Conservation (phyloP, 2,797 vertebrate species). For the Austrolebias charrua region DNA sequence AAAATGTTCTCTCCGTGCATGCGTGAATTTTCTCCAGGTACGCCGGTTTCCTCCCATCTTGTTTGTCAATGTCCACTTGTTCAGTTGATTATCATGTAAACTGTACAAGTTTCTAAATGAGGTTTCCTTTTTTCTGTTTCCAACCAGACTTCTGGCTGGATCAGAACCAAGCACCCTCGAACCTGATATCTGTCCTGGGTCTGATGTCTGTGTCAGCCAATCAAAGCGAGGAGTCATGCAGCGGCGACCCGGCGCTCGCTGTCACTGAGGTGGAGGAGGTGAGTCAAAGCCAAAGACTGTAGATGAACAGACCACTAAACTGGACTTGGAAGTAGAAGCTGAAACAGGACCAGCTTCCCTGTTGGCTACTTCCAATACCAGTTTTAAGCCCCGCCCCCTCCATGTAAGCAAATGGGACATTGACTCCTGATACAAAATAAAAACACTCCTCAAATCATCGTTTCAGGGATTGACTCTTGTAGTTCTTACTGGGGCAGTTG, state of each 20-base stretch:
- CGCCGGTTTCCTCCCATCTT: too few species aligned
- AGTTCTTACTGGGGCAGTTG: too few species aligned
- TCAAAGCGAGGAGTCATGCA: conserved; percentile 43
- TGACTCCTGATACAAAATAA: too few species aligned
- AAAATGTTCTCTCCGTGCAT: too few species aligned
- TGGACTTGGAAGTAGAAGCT: too few species aligned
- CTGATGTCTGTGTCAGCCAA: neutral
- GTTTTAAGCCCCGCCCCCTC: too few species aligned
- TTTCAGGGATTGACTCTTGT: too few species aligned
- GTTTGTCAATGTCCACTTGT: neutral
- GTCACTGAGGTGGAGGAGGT: conserved; percentile 72
- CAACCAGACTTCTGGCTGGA: conserved; percentile 2
- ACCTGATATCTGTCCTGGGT: neutral
- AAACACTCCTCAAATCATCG: too few species aligned
- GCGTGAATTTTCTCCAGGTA: too few species aligned
- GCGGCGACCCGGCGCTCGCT: conserved; percentile 45
- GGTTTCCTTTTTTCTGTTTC: neutral
- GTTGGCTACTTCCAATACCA: too few species aligned
- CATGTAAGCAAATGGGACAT: too few species aligned
- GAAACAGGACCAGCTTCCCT: too few species aligned
- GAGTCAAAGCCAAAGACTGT: conserved; percentile 65
- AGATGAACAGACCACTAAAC: neutral
- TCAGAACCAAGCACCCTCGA: neutral
- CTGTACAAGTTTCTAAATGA: neutral
- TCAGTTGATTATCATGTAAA: neutral